Conservation (phyloP, 2,888 invertebrate species). For the Dasypogon diadema region DNA sequence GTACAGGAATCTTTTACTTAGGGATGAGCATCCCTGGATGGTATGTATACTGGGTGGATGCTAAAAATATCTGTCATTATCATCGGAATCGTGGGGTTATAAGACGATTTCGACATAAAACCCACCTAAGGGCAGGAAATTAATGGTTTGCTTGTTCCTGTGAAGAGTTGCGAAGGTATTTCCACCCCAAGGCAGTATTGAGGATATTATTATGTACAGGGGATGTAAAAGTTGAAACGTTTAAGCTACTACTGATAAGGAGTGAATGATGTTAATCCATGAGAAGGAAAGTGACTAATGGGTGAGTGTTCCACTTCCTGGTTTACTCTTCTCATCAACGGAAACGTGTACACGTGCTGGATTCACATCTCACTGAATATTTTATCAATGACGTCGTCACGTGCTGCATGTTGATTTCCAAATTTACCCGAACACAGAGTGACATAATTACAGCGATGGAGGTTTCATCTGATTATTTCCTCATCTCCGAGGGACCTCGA, state of each 20-base stretch:
- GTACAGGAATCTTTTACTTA: neutral
- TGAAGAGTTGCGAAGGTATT: neutral
- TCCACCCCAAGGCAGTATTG: neutral
- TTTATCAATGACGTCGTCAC: slow-evolving; percentile 47
- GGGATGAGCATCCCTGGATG: slow-evolving; percentile 32
- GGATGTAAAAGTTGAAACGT: slow-evolving; percentile 3
- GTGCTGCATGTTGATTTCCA: slow-evolving; percentile 46
- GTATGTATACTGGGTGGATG: neutral
- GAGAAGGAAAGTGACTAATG: neutral
- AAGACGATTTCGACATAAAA: slow-evolving; percentile 14
- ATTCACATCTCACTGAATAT: slow-evolving; percentile 10
- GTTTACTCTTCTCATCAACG: slow-evolving; percentile 25
- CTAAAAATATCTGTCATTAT: neutral
- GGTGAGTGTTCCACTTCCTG: neutral
- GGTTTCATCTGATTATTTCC: slow-evolving; percentile 12
- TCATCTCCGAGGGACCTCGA: neutral
- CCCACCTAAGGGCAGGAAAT: slow-evolving; percentile 19
- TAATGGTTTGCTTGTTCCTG: slow-evolving; percentile 30
- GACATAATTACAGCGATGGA: slow-evolving; percentile 34
- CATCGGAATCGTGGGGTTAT: neutral
- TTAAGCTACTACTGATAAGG: slow-evolving; percentile 27
- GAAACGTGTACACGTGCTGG: slow-evolving; percentile 42
- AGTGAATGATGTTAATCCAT: neutral
- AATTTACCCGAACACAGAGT: slow-evolving; percentile 11
- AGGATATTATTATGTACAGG: neutral